Percentiles rank a stretch among this genome's conserved stretches.
Conservation (phyloP, 1,140 invertebrate genomes). For the Centruroides sculpturatus region DNA sequence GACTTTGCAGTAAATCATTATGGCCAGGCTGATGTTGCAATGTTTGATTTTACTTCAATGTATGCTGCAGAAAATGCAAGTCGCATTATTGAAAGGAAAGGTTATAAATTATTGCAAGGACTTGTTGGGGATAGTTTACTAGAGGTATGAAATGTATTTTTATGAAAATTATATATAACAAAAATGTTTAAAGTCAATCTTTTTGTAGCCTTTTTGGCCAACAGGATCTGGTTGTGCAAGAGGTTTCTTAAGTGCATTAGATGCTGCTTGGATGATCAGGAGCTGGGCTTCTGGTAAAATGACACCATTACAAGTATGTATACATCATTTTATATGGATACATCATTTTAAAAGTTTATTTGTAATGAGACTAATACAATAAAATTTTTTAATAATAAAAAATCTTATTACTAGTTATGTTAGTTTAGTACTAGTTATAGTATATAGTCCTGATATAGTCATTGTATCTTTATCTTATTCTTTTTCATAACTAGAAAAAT, state of each 20-base stretch:
- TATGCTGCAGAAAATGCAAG: constrained; percentile 92
- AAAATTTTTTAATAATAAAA: too few species aligned
- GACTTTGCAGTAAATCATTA: constrained; percentile 98
- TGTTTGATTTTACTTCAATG: constrained; percentile 99
- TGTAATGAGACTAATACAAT: too few species aligned
- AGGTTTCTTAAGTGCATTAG: constrained; percentile 88
- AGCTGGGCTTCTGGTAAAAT: constrained; percentile 49
- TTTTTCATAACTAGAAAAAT: too few species aligned
- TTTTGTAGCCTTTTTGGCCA: constrained; percentile 84
- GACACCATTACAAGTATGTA: constrained; percentile 28
- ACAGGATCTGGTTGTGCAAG: constrained; percentile 93
- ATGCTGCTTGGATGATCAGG: constrained; percentile 89
- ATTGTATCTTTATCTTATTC: background rate
- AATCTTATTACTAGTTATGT: too few species aligned
- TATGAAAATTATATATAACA: background rate
- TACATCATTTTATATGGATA: too few species aligned
- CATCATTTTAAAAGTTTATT: too few species aligned
- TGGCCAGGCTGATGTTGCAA: constrained; percentile 93
- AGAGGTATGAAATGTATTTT: constrained; percentile 42
- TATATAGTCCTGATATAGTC: background rate
- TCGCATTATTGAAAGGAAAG: constrained; percentile 57
- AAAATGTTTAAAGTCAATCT: constrained; percentile 7
- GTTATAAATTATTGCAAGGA: constrained; percentile 64
- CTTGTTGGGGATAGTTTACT: constrained; percentile 91
- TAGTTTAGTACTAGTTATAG: background rate